Conservation (phyloP, 2,888 invertebrate species). For the Tineola bisselliella region DNA sequence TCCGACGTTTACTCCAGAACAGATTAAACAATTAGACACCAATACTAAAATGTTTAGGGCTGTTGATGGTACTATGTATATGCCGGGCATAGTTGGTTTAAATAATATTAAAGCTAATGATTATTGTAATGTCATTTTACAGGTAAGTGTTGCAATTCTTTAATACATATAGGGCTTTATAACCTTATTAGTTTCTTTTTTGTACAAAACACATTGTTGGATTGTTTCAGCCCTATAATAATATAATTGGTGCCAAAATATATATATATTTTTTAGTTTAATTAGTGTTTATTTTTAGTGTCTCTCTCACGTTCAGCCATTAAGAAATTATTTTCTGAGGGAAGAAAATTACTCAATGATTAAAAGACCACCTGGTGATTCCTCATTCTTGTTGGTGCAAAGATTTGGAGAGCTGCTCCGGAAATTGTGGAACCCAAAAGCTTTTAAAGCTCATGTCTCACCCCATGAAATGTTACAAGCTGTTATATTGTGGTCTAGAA, state of each 20-base stretch:
- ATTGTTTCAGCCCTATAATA: too few relatives aligned
- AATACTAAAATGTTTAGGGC: constrained; percentile 90
- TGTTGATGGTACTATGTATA: constrained; percentile 95
- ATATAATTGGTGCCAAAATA: too few relatives aligned
- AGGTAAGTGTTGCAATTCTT: constrained; percentile 69
- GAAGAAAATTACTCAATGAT: constrained; percentile 92
- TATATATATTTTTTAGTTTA: too few relatives aligned
- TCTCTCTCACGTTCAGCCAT: constrained; percentile 91
- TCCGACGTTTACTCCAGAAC: constrained; percentile 89
- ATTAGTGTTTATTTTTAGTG: constrained; percentile 70
- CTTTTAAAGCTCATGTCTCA: constrained; percentile 99
- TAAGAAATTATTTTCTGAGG: constrained; percentile 93
- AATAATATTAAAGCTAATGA: constrained; percentile 99
- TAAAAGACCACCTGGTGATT: constrained; percentile 95
- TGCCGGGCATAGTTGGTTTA: constrained; percentile 96
- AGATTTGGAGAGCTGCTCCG: constrained; percentile 94
- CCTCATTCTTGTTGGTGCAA: constrained; percentile 89
- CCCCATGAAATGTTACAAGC: constrained; percentile 99
- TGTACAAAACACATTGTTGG: too few relatives aligned
- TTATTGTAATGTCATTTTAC: constrained; percentile 98
- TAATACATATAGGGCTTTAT: too few relatives aligned
- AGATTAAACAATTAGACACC: constrained; percentile 83
- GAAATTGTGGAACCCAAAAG: constrained; percentile 98
- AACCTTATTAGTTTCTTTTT: too few relatives aligned
- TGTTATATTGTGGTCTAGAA: constrained; percentile 95